A percentile compares a stretch with the other conserved stretches of the same genome.
These are phyloP conservation scores for Phytoseiulus persimilis DNA, from an alignment of 2,888 invertebrate genomes.

Conservation along the genomic window DNA sequence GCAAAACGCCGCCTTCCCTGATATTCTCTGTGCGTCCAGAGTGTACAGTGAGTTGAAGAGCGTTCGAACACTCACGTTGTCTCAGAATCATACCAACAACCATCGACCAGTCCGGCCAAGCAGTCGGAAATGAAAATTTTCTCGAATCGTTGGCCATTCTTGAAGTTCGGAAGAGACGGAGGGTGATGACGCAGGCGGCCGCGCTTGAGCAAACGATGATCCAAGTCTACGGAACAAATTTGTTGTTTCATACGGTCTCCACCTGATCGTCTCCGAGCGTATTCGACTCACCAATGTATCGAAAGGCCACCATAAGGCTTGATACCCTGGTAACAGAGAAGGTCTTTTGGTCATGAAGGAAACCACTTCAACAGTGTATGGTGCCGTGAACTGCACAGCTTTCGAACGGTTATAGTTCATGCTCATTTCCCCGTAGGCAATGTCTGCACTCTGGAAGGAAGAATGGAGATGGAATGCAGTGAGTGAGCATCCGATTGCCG, in stretches of 20 bases:
- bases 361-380: not conserved
- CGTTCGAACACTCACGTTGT: not conserved
- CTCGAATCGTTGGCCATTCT: not conserved
- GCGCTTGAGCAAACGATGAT: not conserved
- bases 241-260: no score
- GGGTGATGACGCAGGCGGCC: not conserved
- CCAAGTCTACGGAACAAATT: not conserved
- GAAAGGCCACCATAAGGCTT: constrained; percentile 16
- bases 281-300: not conserved
- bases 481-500: not conserved
- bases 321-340: not conserved
- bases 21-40: no score
- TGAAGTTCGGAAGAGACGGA: not conserved
- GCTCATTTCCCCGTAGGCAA: not conserved
- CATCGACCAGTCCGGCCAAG: constrained; percentile 14
- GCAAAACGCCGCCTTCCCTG: no score
- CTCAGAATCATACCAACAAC: not conserved
- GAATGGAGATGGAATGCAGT: not conserved
- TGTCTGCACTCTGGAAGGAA: not conserved
- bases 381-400: not conserved
- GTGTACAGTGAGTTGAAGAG: no score
- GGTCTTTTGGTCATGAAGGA: not conserved
- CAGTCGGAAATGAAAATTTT: not conserved
- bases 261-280: no score
- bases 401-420: not conserved